Evolutionary conservation across 2,888 invertebrate species (phyloP).

Genomic region (Oscheius sp.): DNA sequence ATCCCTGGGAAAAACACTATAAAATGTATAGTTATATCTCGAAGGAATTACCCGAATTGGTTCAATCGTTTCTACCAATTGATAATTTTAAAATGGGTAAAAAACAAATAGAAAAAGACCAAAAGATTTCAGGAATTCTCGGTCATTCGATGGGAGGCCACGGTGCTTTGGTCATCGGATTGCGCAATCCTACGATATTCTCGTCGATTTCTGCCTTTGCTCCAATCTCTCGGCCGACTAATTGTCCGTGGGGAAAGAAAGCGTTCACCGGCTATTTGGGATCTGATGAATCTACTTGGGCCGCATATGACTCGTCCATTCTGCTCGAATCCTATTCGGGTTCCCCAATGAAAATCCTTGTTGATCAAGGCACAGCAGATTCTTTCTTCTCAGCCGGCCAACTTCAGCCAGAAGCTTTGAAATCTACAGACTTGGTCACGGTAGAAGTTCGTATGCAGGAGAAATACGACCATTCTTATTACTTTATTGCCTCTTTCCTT

Average conservation of each 20-base stretch:
- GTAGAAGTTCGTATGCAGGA: conserved; percentile 68
- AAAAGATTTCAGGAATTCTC: conserved; percentile 67
- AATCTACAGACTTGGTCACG: conserved; percentile 15
- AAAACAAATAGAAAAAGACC: neutral
- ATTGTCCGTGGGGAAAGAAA: conserved; percentile 83
- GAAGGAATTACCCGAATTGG: conserved; percentile 57
- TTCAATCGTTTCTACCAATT: conserved; percentile 34
- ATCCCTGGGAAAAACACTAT: conserved; percentile 92
- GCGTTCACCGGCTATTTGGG: conserved; percentile 72
- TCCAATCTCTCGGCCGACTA: conserved; percentile 87
- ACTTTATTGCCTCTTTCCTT: conserved; percentile 88
- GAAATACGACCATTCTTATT: conserved; percentile 95
- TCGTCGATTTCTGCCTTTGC: conserved; percentile 87
- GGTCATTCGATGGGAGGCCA: conserved; percentile 90
- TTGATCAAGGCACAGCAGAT: conserved; percentile 76
- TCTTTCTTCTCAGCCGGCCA: conserved; percentile 41
- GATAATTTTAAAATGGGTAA: conserved; percentile 37
- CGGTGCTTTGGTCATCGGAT: conserved; percentile 79
- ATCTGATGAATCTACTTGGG: conserved; percentile 73
- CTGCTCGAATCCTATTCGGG: conserved; percentile 84
- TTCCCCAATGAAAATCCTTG: conserved; percentile 82
- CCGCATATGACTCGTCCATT: conserved; percentile 87
- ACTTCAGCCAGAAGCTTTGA: conserved; percentile 47
- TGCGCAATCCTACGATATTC: conserved; percentile 80
- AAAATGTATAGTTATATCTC: conserved; percentile 93